Evolutionary conservation across 2,797 vertebrate species (phyloP), one percentile per base, ranked within the genome.

Genomic region (Apogon talboti): DNA sequence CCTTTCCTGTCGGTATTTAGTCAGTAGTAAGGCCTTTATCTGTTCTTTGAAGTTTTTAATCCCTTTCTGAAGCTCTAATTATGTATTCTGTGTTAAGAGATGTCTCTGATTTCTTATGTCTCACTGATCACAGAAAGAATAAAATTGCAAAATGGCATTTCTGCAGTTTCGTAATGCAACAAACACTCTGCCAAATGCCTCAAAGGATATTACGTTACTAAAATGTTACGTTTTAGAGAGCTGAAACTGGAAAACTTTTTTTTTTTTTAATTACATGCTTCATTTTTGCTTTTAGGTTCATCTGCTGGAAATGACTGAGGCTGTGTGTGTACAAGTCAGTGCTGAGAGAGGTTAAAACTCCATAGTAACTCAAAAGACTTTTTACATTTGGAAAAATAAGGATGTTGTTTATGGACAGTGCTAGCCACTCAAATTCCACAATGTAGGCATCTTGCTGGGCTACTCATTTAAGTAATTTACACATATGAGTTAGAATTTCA

Each of bases 371-470:
- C 30, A 9, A 45, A 11, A 54, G 6, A 55, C 11, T 30, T 10
- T n/a, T 40, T 0, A 3, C n/a, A 61, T 3, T 11, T 35, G 2
- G 6, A 5, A 48, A 11, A 19, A 14, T n/a, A 19, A 19, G 14
- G 5, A 11, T 3, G 0, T 0, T 33, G 11, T 18, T 6, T 1
- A 45, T 33, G 11, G 30, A 0, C 7, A 13, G 0, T 35, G 1
- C 33, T 35, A 10, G 33, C 9, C 33, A 35, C 33, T 35, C 33
- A 35, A 35, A 8, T 35, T 35, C 9, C 33, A 35, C 33, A 35
- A 35, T 3, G 9, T 3, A 35, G 9, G 7, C 1, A 35, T 35
- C 33, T 9, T 35, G 30, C 19, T 7, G 3, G n/a, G 8, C 4
- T 14, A 42, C 10, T 9, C n/a, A 24, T 18, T 4, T 10, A 2